Evolutionary conservation across 2,888 invertebrate species (phyloP), one percentile per base, ranked within the genome.

Genomic region (Clunio marinus): DNA sequence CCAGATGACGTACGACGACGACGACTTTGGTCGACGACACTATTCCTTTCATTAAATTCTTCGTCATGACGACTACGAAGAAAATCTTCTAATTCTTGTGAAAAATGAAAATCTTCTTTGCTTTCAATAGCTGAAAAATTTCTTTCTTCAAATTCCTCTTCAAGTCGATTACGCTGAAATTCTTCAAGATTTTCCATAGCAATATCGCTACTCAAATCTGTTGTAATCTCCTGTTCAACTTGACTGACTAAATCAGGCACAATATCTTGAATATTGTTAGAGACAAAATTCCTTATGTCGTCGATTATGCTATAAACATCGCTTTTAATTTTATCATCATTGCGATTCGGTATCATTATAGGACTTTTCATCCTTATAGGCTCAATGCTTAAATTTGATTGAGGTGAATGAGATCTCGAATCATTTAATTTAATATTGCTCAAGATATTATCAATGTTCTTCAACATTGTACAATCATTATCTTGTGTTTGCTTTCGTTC

Each of bases 221-320:
- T 13, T 41, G 17, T 73, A 0, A 80, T 72, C 45, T 79, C 80
- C 45, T 75, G 75, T 60, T 77, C 77, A 0, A 80, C 78, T 69
- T 78, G 78, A 27, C 76, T 77, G 1, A 79, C 79, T 7, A 79
- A 70, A 70, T 78, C 77, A 0, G 79, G 79, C 8, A 76, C 75
- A 68, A 79, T 77, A 17, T 79, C 79, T 63, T 80, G 79, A 62
- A 79, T 79, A 41, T 80, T 78, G 51, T 78, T 76, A 74, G 78
- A 76, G 1, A 79, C 76, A 71, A 80, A 79, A 69, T 73, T 76
- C 70, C 75, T 77, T 0, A 79, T 75, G 74, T 78, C 78, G 8
- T 73, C 72, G 55, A 73, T 72, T 45, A 72, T 70, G 22, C 8
- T 62, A 3, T 69, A 62, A 27, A 45, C 35, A 8, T 0, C 72